Base-by-base conservation (phyloP, 2,113 vertebrate genomes). In the Fulmarus glacialis region DNA sequence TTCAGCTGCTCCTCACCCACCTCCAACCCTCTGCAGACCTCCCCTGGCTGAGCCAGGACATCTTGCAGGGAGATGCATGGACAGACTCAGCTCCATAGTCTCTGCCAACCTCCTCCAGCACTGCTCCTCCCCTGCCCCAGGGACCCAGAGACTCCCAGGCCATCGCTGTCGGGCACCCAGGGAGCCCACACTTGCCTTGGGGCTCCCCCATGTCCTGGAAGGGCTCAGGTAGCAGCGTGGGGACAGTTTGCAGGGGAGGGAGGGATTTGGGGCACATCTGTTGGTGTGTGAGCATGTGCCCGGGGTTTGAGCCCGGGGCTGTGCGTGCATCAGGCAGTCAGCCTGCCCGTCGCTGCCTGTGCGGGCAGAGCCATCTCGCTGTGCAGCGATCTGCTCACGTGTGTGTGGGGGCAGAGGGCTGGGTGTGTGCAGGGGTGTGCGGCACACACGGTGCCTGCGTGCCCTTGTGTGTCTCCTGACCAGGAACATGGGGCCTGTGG, bases 321-420 rank as follows among this genome's bases (percentile, higher is more conserved):
- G 83, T 22, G 55, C 0, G 0, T 1, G 13, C 43, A 17, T 5
- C 17, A 4, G 50, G 71, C 47, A 47, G 43, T 1, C 70, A 55
- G 30, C 63, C 34, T 32, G 73, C 30, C 52, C 6, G 13, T 11
- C 3, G 24, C 56, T 62, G 81, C 67, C 73, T 12, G 23, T 4
- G 40, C 24, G 3, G 72, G 60, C 73, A 80, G 59, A 77, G 43
- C 50, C 4, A 0, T 6, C 32, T 12, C 7, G 14, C 38, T 18
- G 26, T 1, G 30, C 1, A 0, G 27, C 0, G 1, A 8, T 17
- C 7, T 21, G 52, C 32, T 45, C 22, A 8, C 4, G 2, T 0
- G 38, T 8, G 62, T 2, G 34, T n/a, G 88, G 36, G 27, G 9
- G 34, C 32, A 11, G 62, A 8, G 60, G 40, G 26, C 53, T 15